Percentiles rank a stretch among this genome's conserved stretches.
Evolutionary conservation across 2,113 vertebrate species (phyloP).

Genomic region (Hiodon alosoides): DNA sequence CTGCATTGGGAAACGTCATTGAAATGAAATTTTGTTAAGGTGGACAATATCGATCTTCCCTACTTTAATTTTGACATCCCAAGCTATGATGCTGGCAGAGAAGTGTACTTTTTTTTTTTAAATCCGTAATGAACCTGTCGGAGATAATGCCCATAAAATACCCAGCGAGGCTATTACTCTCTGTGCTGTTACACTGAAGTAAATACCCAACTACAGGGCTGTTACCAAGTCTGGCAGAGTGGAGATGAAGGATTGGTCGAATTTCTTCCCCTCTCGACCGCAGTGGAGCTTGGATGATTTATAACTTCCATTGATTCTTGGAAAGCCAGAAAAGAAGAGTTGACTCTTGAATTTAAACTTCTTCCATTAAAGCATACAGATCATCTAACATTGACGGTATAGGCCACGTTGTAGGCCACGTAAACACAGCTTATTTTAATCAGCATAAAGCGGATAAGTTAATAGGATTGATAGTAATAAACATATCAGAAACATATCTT

Average conservation of each 20-base stretch:
- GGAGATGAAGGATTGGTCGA: slow-evolving; percentile 25
- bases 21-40: background rate
- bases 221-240: slow-evolving; percentile 11
- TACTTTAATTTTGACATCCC: background rate
- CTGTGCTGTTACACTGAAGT: slow-evolving; percentile 25
- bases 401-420: background rate
- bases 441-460: background rate
- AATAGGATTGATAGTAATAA: too few species aligned
- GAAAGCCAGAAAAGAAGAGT: slow-evolving; percentile 16
- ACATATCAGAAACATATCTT: too few species aligned
- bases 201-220: slow-evolving; percentile 29
- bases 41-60: background rate
- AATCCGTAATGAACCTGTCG: slow-evolving; percentile 76
- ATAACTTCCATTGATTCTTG: slow-evolving; percentile 7
- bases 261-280: slow-evolving; percentile 13
- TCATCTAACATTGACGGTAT: slow-evolving; percentile 7
- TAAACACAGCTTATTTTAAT: slow-evolving; percentile 8
- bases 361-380: background rate
- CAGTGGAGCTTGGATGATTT: slow-evolving; percentile 16
- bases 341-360: slow-evolving; percentile 8
- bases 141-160: slow-evolving; percentile 66
- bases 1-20: too few species aligned
- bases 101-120: slow-evolving; percentile 49
- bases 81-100: slow-evolving; percentile 25
- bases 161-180: slow-evolving; percentile 41